Evolutionary conservation across 2,888 invertebrate species (phyloP).

Genomic region (Epistrophe eligans): DNA sequence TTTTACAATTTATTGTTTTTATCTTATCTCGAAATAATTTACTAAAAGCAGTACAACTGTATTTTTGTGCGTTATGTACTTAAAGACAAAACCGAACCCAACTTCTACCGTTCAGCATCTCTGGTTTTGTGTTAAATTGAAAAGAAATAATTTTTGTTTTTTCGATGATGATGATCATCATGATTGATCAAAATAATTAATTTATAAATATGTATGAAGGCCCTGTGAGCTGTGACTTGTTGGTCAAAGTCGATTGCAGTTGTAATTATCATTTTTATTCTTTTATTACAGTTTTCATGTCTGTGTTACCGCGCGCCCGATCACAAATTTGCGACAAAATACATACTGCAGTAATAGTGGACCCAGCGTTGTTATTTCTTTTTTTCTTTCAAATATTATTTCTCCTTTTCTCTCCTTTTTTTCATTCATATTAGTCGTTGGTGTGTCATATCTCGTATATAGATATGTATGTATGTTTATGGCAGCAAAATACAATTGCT

Average conservation of each 20-base stretch:
- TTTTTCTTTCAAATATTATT: no score
- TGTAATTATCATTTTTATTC: constrained; percentile 10
- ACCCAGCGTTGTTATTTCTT: constrained; percentile 14
- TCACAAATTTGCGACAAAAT: constrained; percentile 11
- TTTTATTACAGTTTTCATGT: constrained; percentile 5
- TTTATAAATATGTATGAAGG: background rate
- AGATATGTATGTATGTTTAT: background rate
- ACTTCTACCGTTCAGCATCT: constrained; percentile 52
- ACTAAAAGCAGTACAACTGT: constrained; percentile 32
- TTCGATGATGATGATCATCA: constrained; percentile 49
- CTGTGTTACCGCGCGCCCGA: background rate
- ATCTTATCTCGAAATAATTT: constrained; percentile 57
- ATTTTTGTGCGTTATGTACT: constrained; percentile 16
- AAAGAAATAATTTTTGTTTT: constrained; percentile 26
- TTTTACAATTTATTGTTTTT: constrained; percentile 34
- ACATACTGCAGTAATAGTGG: constrained; percentile 10
- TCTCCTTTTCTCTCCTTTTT: constrained; percentile 1
- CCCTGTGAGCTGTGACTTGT: constrained; percentile 35
- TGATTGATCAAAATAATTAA: constrained; percentile 21
- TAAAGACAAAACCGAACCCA: constrained; percentile 60
- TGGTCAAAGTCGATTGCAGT: constrained; percentile 26
- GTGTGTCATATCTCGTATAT: constrained; percentile 14
- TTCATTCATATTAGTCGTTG: constrained; percentile 47
- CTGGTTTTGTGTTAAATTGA: constrained; percentile 21
- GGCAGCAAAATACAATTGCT: constrained; percentile 13